Evolutionary conservation across 1,140 invertebrate genomes (phyloP).

Genomic region (Leptinotarsa texana): DNA sequence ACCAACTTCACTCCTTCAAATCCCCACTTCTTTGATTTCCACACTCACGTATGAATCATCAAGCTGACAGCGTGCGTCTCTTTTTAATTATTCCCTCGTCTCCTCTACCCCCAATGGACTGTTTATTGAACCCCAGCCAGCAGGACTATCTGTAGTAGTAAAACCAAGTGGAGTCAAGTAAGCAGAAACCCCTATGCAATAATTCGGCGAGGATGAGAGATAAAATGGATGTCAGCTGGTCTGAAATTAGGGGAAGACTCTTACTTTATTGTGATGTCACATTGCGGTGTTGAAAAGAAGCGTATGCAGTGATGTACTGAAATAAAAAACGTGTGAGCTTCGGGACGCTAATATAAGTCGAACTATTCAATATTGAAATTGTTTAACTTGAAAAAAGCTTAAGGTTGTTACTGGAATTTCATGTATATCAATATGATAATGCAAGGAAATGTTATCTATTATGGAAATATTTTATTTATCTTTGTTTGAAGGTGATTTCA

Average conservation of each 20-base stretch:
- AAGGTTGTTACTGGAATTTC: too few relatives aligned
- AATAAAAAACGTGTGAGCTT: too few relatives aligned
- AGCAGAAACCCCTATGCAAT: slow-evolving; percentile 5
- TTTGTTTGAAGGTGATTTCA: too few relatives aligned
- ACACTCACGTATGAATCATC: slow-evolving; percentile 6
- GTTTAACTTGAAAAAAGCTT: too few relatives aligned
- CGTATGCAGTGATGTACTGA: too few relatives aligned
- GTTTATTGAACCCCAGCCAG: slow-evolving; percentile 2
- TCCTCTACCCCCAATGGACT: background rate
- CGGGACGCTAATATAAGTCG: too few relatives aligned
- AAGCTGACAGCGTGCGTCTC: background rate
- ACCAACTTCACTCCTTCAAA: background rate
- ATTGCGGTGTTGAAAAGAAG: too few relatives aligned
- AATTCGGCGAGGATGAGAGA: background rate
- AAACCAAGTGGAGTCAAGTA: slow-evolving; percentile 5
- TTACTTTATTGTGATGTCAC: background rate
- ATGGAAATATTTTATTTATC: too few relatives aligned
- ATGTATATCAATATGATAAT: too few relatives aligned
- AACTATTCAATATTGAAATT: too few relatives aligned
- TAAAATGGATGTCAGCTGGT: slow-evolving; percentile 5
- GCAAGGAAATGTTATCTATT: too few relatives aligned
- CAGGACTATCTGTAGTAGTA: slow-evolving; percentile 1
- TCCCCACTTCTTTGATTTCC: background rate
- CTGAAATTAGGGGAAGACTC: background rate
- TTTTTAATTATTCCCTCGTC: slow-evolving; percentile 8